Conservation (phyloP, 2,888 invertebrate species). For the Cepaea hortensis region DNA sequence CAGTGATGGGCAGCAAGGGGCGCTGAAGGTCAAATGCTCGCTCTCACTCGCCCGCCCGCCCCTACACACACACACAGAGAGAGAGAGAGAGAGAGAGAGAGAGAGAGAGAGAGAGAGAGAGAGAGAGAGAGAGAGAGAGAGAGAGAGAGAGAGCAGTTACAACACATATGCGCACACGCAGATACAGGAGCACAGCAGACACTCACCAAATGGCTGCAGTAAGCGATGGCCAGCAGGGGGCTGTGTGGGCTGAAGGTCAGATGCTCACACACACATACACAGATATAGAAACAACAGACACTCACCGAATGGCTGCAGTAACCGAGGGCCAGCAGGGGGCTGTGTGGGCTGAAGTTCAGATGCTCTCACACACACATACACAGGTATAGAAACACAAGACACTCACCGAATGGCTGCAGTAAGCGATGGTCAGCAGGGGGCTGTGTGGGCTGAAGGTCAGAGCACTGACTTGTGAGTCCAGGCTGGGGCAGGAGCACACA, state of each 20-base stretch:
- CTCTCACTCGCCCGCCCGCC: no score
- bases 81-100: slow-evolving; percentile 31
- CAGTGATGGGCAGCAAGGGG: slow-evolving; percentile 83
- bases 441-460: slow-evolving; percentile 82
- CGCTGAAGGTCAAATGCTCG: slow-evolving; percentile 80
- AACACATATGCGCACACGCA: no score
- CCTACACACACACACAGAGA: neutral
- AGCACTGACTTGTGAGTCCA: slow-evolving; percentile 84
- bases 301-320: slow-evolving; percentile 88
- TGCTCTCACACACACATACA: no score
- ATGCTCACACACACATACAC: no score
- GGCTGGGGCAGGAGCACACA: slow-evolving; percentile 83
- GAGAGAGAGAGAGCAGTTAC: no score
- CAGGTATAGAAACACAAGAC: neutral
- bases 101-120: slow-evolving; percentile 31
- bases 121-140: slow-evolving; percentile 27
- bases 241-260: slow-evolving; percentile 80
- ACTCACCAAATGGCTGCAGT: slow-evolving; percentile 71
- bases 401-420: slow-evolving; percentile 87
- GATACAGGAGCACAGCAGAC: no score
- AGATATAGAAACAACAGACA: neutral
- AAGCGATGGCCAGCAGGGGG: slow-evolving; percentile 83
- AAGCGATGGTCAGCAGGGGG: slow-evolving; percentile 83
- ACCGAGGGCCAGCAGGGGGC: slow-evolving; percentile 82
- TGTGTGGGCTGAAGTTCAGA: slow-evolving; percentile 82